Conservation (phyloP, 1,140 invertebrate genomes). For the Sycophaga agraensis region DNA sequence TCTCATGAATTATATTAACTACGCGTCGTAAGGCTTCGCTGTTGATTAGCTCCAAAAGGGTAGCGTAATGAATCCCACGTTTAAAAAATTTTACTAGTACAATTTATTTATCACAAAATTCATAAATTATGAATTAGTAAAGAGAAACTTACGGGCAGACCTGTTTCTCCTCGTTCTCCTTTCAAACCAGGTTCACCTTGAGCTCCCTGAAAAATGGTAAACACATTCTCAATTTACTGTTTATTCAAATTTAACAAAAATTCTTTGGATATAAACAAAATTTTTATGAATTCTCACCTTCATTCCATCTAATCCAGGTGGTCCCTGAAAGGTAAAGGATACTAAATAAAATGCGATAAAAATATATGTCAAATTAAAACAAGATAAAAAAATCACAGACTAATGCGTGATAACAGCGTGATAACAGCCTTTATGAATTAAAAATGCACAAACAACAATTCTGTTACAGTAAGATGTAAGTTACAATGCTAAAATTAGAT, state of each 20-base stretch:
- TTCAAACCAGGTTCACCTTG: constrained; percentile 87
- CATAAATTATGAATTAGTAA: too few species aligned
- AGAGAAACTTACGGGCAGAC: constrained; percentile 79
- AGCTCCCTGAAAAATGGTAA: constrained; percentile 70
- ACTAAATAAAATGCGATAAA: constrained; percentile 51
- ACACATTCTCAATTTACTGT: constrained; percentile 18
- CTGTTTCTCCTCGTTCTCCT: constrained; percentile 88
- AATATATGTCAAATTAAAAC: constrained; percentile 27
- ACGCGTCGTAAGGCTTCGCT: too few species aligned
- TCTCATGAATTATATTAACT: too few species aligned
- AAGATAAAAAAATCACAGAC: constrained; percentile 19
- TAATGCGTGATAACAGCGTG: background rate
- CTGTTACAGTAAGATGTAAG: too few species aligned
- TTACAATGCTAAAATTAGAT: too few species aligned
- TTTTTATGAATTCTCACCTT: constrained; percentile 60
- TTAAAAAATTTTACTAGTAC: too few species aligned
- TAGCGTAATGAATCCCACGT: too few species aligned
- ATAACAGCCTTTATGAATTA: background rate
- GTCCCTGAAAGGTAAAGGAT: constrained; percentile 62
- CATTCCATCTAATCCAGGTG: constrained; percentile 68
- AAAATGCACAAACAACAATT: constrained; percentile 26
- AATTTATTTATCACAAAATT: too few species aligned
- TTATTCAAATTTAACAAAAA: background rate
- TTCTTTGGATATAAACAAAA: background rate
- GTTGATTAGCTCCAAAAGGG: too few species aligned